phyloP scores from a whole-genome alignment of 2,113 vertebrate species.

The Pionites leucogaster region DNA sequence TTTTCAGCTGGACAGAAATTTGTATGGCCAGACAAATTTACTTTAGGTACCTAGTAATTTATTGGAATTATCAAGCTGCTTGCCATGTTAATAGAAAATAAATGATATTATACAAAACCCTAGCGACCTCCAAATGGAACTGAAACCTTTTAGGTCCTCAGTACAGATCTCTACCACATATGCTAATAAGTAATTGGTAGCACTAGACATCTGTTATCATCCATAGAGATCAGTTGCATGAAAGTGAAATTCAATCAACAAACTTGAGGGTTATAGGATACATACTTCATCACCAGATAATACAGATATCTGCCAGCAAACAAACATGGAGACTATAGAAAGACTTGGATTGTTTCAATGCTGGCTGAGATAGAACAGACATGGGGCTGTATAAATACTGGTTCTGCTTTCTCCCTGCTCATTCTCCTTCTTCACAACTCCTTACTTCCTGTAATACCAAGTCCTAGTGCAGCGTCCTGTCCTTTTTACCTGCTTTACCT shows the following conservation, averaged over 20 bases:
- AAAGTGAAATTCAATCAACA: slow-evolving; percentile 14
- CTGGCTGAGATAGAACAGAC: neutral
- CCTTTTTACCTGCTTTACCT: neutral
- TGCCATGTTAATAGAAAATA: neutral
- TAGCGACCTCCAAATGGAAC: slow-evolving; percentile 40
- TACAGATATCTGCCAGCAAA: neutral
- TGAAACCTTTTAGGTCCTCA: slow-evolving; percentile 36
- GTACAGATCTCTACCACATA: neutral
- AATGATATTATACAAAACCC: slow-evolving; percentile 10
- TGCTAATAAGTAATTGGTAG: slow-evolving; percentile 33
- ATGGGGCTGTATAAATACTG: neutral
- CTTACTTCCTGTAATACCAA: neutral
- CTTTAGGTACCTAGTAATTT: neutral
- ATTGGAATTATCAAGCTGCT: slow-evolving; percentile 23
- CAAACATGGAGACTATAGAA: neutral
- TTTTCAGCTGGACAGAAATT: neutral
- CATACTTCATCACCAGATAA: neutral
- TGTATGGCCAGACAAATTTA: neutral
- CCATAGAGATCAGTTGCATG: neutral
- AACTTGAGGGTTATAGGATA: neutral
- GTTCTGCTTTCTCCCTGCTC: neutral
- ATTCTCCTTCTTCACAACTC: neutral
- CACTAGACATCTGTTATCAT: neutral
- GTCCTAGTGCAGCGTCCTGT: neutral
- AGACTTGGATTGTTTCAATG: neutral